phyloP scores from a whole-genome alignment of 2,888 invertebrate species.

The Phortica magna region DNA sequence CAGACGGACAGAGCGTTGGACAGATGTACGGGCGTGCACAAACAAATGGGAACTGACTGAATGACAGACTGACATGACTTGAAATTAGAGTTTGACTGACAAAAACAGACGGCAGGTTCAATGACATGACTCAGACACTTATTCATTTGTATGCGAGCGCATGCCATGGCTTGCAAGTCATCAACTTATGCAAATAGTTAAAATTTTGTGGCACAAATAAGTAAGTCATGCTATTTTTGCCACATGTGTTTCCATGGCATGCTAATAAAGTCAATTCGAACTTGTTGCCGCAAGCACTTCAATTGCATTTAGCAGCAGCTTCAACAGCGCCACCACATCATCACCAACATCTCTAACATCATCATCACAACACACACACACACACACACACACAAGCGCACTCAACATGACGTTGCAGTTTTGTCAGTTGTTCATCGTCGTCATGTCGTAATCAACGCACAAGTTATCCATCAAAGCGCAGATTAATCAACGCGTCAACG shows the following conservation, averaged over 20 bases:
- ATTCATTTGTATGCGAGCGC: background rate
- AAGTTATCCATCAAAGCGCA: slow-evolving; percentile 8
- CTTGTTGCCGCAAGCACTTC: background rate
- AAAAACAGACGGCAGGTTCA: slow-evolving; percentile 7
- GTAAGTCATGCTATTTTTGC: background rate
- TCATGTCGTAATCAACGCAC: slow-evolving; percentile 4
- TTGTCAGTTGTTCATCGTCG: background rate
- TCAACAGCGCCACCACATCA: background rate
- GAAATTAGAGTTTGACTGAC: slow-evolving; percentile 3
- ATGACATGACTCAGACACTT: slow-evolving; percentile 6
- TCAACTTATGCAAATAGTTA: background rate
- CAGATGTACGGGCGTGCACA: background rate
- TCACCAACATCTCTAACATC: background rate
- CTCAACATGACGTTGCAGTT: background rate
- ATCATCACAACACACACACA: background rate
- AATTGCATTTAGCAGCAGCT: background rate
- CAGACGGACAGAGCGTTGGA: background rate
- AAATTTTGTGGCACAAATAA: background rate
- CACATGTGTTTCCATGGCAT: background rate
- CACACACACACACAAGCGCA: background rate
- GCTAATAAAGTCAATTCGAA: background rate
- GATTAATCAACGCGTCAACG: background rate
- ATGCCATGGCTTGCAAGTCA: background rate
- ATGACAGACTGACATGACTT: slow-evolving; percentile 5
- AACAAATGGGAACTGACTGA: background rate